Base-by-base conservation (phyloP, 2,113 vertebrate genomes). In the Montifringilla adamsi region DNA sequence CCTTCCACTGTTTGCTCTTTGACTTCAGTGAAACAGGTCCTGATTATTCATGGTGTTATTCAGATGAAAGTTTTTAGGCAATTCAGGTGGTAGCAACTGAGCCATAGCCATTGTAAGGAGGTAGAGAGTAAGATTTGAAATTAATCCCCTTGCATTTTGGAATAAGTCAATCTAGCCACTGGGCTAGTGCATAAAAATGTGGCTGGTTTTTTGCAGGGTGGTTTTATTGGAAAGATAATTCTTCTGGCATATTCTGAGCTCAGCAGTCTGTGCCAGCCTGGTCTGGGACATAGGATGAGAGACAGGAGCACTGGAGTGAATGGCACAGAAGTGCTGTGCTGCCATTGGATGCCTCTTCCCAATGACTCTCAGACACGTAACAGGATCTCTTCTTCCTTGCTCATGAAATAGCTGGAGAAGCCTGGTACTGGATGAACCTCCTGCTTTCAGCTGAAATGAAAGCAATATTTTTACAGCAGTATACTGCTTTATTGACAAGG, bases 401-500 rank as follows among this genome's bases (percentile, higher is more conserved):
- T 68, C 6, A 3, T 41, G 64, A 60, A 81, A 49, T 27, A 84
- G 44, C 53, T 33, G 13, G 44, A 81, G 64, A 68, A 90, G 78
- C 46, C 24, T 67, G 18, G 52, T 64, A 11, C 31, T 82, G 58
- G 58, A 33, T 75, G 58, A 84, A 59, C 76, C n/a, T 35, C 23
- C 39, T 78, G 47, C 55, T 58, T 90, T 87, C 44, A 78, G 52
- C 24, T 87, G 64, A 83, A 85, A 47, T 69, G 52, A 84, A 46
- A 69, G 31, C 33, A 59, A 9, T 82, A 33, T 77, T 94, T 83
- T 85, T 89, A 80, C n/a, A 64, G 50, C 3, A 22, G 21, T 87
- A 28, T 64, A 37, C 50, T 79, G 33, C 53, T 87, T 93, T 94
- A 94, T 63, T 93, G 94, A 87, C 75, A 94, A 75, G 46, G 87